These are phyloP conservation scores for Lepidochitona cinerea DNA, from an alignment of 2,888 invertebrate genomes.

Conservation along the genomic window DNA sequence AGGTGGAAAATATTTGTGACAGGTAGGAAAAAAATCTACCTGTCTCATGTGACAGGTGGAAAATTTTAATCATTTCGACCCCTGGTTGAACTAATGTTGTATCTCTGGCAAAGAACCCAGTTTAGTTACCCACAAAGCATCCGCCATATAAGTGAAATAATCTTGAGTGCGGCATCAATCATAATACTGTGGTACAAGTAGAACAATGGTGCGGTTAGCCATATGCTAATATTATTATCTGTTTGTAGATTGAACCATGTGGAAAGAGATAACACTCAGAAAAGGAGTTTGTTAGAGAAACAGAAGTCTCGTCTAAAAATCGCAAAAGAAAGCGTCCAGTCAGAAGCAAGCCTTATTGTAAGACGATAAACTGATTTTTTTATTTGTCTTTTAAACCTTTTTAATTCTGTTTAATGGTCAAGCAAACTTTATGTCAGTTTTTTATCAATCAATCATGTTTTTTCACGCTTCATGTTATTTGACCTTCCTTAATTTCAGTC, in stretches of 20 bases:
- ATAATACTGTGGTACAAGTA: too few relatives aligned
- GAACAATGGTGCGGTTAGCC: too few relatives aligned
- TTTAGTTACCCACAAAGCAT: too few relatives aligned
- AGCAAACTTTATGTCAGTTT: background rate
- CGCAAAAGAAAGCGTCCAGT: conserved; percentile 58
- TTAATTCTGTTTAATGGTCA: background rate
- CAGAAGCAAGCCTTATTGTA: conserved; percentile 61
- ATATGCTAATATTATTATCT: too few relatives aligned
- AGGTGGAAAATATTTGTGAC: too few relatives aligned
- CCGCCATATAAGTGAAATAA: too few relatives aligned
- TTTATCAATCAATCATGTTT: background rate
- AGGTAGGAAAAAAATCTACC: too few relatives aligned
- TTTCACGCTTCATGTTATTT: background rate
- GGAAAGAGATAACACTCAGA: conserved; percentile 66
- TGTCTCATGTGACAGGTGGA: too few relatives aligned
- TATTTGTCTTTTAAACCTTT: background rate
- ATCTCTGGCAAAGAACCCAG: background rate
- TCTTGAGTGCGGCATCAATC: too few relatives aligned
- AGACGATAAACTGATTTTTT: conserved; percentile 14
- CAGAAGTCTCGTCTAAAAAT: conserved; percentile 58
- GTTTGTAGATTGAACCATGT: conserved; percentile 53
- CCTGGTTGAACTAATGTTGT: too few relatives aligned
- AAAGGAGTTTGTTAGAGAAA: conserved; percentile 65
- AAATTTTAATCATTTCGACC: too few relatives aligned
- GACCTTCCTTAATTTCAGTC: conserved; percentile 41